phyloP scores from a whole-genome alignment of 2,888 invertebrate genomes.

The Pristionchus entomophagus region DNA sequence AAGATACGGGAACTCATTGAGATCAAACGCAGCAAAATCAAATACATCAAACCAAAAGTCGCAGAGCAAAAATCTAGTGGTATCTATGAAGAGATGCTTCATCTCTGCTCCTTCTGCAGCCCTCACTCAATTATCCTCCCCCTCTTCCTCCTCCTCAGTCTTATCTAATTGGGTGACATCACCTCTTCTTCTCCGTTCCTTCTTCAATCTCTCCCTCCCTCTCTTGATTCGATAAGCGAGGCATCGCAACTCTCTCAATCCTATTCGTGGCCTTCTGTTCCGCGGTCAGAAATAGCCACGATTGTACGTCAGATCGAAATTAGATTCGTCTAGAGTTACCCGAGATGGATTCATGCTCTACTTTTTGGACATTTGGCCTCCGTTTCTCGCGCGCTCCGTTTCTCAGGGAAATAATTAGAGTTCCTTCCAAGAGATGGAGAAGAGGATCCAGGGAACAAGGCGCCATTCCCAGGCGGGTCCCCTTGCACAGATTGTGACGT shows the following conservation, averaged over 20 bases:
- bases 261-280: too few species aligned
- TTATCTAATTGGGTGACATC: conserved; percentile 15
- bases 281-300: neutral
- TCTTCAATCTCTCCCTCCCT: neutral
- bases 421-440: too few species aligned
- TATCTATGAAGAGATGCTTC: neutral
- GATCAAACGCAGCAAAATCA: neutral
- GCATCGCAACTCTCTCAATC: neutral
- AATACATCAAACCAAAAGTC: neutral
- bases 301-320: neutral
- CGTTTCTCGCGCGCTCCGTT: too few species aligned
- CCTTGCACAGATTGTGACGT: conserved; percentile 4
- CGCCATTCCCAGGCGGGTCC: neutral
- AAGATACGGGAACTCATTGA: neutral
- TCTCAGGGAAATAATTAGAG: conserved; percentile 12
- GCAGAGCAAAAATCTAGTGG: neutral
- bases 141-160: neutral
- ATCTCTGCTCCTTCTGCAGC: neutral
- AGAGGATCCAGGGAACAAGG: neutral
- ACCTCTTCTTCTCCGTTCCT: neutral
- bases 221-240: neutral
- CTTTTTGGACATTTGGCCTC: neutral
- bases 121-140: conserved; percentile 34
- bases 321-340: neutral
- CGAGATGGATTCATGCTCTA: neutral